A percentile compares a stretch with the other conserved stretches of the same genome.
These are phyloP conservation scores for Epinephelus cyanopodus DNA, from an alignment of 2,113 vertebrate species.

Conservation along the genomic window DNA sequence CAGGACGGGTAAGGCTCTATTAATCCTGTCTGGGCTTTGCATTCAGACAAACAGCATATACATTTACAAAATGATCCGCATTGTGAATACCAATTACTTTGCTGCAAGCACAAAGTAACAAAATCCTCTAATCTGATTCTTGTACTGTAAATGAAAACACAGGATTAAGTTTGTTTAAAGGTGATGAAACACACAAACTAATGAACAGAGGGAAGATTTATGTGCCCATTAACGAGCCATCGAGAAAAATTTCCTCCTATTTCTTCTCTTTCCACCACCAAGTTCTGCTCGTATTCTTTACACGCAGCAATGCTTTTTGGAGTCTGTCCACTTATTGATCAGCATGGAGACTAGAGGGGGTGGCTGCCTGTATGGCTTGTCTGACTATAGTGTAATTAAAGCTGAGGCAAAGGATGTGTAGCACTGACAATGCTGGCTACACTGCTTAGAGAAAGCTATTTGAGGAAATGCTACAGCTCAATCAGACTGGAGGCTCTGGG, in stretches of 20 bases:
- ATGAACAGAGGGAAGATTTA: slow-evolving; percentile 17
- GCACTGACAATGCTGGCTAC: slow-evolving; percentile 38
- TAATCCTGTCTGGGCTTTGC: slow-evolving; percentile 16
- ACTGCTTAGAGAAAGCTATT: slow-evolving; percentile 24
- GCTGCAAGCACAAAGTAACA: neutral
- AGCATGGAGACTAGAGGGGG: slow-evolving; percentile 40
- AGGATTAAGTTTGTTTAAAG: slow-evolving; percentile 14
- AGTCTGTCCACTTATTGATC: slow-evolving; percentile 69
- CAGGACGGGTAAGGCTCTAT: slow-evolving; percentile 6
- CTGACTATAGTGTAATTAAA: slow-evolving; percentile 74
- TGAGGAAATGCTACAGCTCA: slow-evolving; percentile 37
- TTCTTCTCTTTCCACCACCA: slow-evolving; percentile 2
- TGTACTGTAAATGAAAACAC: neutral
- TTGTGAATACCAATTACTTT: slow-evolving; percentile 6
- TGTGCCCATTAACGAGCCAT: neutral
- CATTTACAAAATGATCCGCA: neutral
- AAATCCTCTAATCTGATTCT: neutral
- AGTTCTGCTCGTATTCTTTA: slow-evolving; percentile 46
- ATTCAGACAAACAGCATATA: slow-evolving; percentile 25
- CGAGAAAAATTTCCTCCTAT: slow-evolving; percentile 5
- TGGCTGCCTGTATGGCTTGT: slow-evolving; percentile 50
- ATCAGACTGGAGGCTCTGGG: slow-evolving; percentile 21
- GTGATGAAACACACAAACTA: slow-evolving; percentile 28
- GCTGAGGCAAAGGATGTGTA: slow-evolving; percentile 59
- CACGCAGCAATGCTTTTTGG: slow-evolving; percentile 52